These are phyloP conservation scores for Hycleus phaleratus DNA, from an alignment of 1,140 invertebrate genomes.

Conservation along the genomic window DNA sequence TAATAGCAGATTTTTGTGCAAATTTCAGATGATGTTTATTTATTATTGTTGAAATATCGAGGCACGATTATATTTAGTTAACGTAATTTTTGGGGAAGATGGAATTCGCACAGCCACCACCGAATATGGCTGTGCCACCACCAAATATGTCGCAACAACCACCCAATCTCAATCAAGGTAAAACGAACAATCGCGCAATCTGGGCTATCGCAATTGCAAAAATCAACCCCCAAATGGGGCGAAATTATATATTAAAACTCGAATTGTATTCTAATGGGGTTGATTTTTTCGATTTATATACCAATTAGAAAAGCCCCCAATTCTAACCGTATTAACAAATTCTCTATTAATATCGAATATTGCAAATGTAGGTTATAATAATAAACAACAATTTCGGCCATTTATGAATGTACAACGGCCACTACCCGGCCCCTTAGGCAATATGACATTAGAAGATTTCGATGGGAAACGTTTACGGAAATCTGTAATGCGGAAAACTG, in stretches of 20 bases:
- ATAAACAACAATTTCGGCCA: constrained; percentile 42
- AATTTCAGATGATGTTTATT: no score
- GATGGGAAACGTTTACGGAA: constrained; percentile 94
- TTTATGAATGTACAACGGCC: constrained; percentile 49
- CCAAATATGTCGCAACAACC: constrained; percentile 18
- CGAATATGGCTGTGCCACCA: constrained; percentile 28
- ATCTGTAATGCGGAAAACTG: constrained; percentile 94
- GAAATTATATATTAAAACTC: no score
- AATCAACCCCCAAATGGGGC: no score
- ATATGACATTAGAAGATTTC: constrained; percentile 76
- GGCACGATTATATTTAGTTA: no score
- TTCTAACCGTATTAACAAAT: no score
- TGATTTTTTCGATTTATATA: no score
- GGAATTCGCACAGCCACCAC: constrained; percentile 37
- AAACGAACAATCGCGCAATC: no score
- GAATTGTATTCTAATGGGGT: no score
- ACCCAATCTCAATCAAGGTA: constrained; percentile 14
- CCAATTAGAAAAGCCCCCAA: no score
- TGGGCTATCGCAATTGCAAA: no score
- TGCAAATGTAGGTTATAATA: constrained; percentile 24
- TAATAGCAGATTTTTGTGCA: no score
- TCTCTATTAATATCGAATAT: background rate
- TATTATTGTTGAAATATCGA: no score
- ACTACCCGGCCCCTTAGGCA: constrained; percentile 47
- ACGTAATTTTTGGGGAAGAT: constrained; percentile 9